A percentile compares a stretch with the other conserved stretches of the same genome.
Evolutionary conservation across 2,797 vertebrate species (phyloP).

Genomic region (Acanthiza pusilla): DNA sequence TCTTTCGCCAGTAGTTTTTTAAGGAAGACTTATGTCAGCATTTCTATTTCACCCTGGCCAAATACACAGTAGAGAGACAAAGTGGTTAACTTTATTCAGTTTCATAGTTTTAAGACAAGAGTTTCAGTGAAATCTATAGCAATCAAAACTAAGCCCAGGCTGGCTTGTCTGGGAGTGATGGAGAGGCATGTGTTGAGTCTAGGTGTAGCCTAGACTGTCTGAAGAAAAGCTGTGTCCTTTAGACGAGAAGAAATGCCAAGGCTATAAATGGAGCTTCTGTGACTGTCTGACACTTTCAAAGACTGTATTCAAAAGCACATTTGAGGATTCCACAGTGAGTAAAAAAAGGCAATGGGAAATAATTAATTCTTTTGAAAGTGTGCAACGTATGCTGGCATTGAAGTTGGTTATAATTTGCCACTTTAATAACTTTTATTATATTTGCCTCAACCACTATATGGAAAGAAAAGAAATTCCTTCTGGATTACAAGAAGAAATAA

Average conservation of each 20-base stretch:
- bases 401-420: neutral
- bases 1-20: neutral
- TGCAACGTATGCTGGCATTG: neutral
- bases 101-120: neutral
- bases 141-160: neutral
- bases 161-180: neutral
- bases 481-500: neutral
- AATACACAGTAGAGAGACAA: neutral
- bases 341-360: neutral
- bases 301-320: neutral
- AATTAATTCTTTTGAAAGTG: neutral
- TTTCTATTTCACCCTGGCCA: neutral
- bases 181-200: neutral
- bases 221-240: neutral
- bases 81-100: neutral
- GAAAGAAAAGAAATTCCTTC: neutral
- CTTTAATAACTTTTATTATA: neutral
- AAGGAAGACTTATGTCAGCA: neutral
- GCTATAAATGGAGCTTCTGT: neutral
- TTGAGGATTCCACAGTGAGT: neutral
- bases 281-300: neutral
- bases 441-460: neutral
- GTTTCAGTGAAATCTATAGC: neutral
- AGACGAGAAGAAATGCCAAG: neutral
- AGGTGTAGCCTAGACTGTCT: neutral